Evolutionary conservation across 1,140 invertebrate genomes (phyloP).

Genomic region (Lepidurus apus): DNA sequence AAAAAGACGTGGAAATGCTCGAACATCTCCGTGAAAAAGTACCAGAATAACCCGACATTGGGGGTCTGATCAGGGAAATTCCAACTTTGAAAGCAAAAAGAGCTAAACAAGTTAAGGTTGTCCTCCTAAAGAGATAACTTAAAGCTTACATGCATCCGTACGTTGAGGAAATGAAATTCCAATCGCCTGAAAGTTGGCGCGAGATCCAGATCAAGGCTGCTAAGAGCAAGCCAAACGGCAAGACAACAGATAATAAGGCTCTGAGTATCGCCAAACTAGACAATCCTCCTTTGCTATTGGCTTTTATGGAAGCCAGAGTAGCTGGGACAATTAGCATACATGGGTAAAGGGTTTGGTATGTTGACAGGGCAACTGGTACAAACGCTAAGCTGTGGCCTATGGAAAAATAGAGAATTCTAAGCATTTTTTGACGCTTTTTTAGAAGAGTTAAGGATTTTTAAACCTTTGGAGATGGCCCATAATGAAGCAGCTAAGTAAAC

Average conservation of each 20-base stretch:
- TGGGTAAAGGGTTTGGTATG: conserved; percentile 82
- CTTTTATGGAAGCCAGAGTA: conserved; percentile 49
- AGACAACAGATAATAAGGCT: conserved; percentile 37
- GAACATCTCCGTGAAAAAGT: conserved; percentile 99
- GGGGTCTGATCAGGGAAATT: conserved; percentile 88
- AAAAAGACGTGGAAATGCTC: conserved; percentile 95
- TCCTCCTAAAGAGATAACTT: neutral
- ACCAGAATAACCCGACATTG: conserved; percentile 98
- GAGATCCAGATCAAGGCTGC: conserved; percentile 45
- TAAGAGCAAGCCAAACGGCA: conserved; percentile 41
- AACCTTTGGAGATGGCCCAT: conserved; percentile 56
- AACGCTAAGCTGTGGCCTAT: conserved; percentile 53
- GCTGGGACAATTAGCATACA: conserved; percentile 74
- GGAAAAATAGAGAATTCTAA: conserved; percentile 39
- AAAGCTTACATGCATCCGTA: conserved; percentile 75
- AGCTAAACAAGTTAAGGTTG: conserved; percentile 34
- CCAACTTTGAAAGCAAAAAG: conserved; percentile 53
- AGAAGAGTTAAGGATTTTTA: neutral
- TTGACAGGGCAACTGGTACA: conserved; percentile 64
- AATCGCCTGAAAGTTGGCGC: conserved; percentile 52
- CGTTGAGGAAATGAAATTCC: conserved; percentile 67
- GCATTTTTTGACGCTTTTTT: neutral
- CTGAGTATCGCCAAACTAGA: conserved; percentile 37
- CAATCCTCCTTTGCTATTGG: conserved; percentile 37
- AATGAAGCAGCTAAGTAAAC: conserved; percentile 66